Evolutionary conservation across 2,888 invertebrate species (phyloP).

Genomic region (Oegoconia quadripuncta): DNA sequence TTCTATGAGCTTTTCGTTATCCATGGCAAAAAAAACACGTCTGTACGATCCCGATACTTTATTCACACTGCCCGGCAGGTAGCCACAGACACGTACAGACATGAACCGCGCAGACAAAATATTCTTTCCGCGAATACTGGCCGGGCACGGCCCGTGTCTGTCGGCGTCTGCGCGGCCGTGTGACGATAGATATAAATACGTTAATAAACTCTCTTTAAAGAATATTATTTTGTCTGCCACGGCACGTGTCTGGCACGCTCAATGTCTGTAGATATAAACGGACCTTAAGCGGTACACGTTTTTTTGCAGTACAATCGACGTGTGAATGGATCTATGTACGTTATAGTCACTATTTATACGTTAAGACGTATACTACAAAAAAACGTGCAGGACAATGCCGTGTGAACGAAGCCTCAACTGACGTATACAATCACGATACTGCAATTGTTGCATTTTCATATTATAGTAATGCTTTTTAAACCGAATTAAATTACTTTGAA

Average conservation of each 20-base stretch:
- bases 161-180: not conserved
- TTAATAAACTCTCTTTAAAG: not conserved
- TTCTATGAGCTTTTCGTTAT: conserved; percentile 10
- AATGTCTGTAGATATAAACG: too few species aligned
- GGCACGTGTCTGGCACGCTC: not conserved
- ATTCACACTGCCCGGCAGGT: conserved; percentile 19
- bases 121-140: not conserved
- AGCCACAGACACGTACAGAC: not conserved
- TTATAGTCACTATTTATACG: too few species aligned
- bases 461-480: conserved; percentile 1
- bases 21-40: too few species aligned
- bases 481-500: conserved; percentile 8
- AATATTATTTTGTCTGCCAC: not conserved
- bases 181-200: not conserved
- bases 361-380: too few species aligned
- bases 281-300: too few species aligned
- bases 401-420: too few species aligned
- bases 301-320: too few species aligned
- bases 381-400: too few species aligned
- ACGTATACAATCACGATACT: too few species aligned
- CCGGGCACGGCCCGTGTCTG: not conserved
- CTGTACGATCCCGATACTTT: too few species aligned
- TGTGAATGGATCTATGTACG: too few species aligned
- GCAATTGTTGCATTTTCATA: not conserved
- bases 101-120: not conserved